Evolutionary conservation across 2,797 vertebrate genomes (phyloP).

Genomic region (Pseudochirops cupreus): DNA sequence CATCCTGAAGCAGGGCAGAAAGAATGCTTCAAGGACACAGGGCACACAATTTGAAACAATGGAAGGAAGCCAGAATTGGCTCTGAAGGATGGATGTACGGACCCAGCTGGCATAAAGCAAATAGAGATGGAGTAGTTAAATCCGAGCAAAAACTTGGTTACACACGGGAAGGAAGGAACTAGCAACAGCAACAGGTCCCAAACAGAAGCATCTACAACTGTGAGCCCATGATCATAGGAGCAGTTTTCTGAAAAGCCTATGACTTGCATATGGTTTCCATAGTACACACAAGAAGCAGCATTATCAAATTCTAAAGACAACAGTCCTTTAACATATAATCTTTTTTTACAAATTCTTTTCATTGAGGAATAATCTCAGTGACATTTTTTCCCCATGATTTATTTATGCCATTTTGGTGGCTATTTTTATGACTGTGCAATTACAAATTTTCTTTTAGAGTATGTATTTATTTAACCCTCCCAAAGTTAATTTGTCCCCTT

Average conservation of each 20-base stretch:
- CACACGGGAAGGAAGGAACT: neutral
- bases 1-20: slow-evolving; percentile 63
- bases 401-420: neutral
- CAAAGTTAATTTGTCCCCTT: neutral
- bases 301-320: neutral
- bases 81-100: slow-evolving; percentile 41
- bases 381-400: neutral
- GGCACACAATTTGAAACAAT: slow-evolving; percentile 42
- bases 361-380: neutral
- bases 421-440: neutral
- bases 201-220: accelerated
- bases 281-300: neutral
- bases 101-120: neutral
- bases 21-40: slow-evolving; percentile 66
- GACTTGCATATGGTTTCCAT: neutral
- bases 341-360: neutral
- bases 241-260: neutral
- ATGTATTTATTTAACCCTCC: neutral
- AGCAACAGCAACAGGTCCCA: neutral
- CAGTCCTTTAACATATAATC: neutral
- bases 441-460: neutral
- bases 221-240: neutral
- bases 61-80: slow-evolving; percentile 25
- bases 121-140: neutral
- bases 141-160: neutral